Percentiles rank a stretch among this genome's conserved stretches.
Conservation (phyloP, 1,140 invertebrate species). For the Acyrthosiphon pisum region DNA sequence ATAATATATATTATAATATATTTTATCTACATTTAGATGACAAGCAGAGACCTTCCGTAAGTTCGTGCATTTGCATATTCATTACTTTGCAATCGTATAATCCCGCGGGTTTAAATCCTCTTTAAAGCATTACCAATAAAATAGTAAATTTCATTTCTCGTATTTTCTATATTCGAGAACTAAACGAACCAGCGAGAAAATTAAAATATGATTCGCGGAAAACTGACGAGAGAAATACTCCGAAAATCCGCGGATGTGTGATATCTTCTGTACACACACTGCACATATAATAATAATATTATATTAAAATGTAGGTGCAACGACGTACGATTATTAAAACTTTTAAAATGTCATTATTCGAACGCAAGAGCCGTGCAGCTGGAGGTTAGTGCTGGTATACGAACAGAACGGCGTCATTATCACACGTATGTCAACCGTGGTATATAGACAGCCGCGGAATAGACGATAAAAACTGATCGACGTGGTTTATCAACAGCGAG, state of each 20-base stretch:
- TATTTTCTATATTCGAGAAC: neutral
- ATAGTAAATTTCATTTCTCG: slow-evolving; percentile 15
- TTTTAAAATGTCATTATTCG: neutral
- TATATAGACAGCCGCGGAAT: neutral
- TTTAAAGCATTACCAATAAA: slow-evolving; percentile 5
- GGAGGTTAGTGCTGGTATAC: too few species aligned
- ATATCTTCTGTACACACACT: neutral
- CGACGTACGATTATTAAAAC: neutral
- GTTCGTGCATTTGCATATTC: slow-evolving; percentile 48
- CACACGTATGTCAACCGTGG: neutral
- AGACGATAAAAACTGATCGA: neutral
- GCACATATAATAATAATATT: neutral
- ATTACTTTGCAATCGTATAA: slow-evolving; percentile 32
- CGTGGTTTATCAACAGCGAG: neutral
- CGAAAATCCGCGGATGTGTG: neutral
- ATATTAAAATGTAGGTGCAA: too few species aligned
- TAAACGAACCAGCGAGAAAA: neutral
- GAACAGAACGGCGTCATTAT: neutral
- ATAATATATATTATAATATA: neutral
- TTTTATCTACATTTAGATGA: neutral
- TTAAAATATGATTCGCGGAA: neutral
- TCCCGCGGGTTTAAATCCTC: neutral
- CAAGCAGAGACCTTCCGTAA: neutral
- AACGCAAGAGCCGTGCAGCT: too few species aligned
- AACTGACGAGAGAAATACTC: neutral